Conservation (phyloP, 2,888 invertebrate genomes). For the Chrysodeixis includens region DNA sequence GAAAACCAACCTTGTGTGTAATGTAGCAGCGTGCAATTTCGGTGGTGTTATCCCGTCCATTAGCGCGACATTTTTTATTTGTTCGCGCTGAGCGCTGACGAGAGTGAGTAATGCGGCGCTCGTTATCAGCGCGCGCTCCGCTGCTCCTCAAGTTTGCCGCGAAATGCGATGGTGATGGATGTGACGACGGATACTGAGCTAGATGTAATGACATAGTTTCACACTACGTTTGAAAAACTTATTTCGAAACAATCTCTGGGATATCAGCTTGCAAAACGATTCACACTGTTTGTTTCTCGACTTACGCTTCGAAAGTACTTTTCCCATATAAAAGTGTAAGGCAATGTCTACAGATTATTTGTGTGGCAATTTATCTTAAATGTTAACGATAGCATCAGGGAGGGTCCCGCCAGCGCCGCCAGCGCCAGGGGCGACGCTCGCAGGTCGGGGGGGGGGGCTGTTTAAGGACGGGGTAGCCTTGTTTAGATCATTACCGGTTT, state of each 20-base stretch:
- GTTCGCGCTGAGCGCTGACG: conserved; percentile 5
- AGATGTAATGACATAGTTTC: not conserved
- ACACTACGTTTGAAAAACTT: too few relatives aligned
- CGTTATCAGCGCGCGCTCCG: conserved; percentile 36
- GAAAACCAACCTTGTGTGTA: not conserved
- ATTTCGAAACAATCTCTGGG: too few relatives aligned
- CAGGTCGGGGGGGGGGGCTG: conserved; percentile 7
- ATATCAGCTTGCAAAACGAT: too few relatives aligned
- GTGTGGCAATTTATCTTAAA: conserved; percentile 21
- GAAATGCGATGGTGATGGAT: not conserved
- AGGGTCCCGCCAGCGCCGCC: conserved; percentile 3
- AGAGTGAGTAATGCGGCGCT: conserved; percentile 42
- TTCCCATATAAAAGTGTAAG: too few relatives aligned
- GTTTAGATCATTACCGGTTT: conserved; percentile 2
- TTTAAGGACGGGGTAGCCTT: not conserved
- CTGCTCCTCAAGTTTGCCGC: conserved; percentile 9
- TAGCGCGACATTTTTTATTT: conserved; percentile 30
- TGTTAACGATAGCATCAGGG: conserved; percentile 17
- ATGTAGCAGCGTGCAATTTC: not conserved
- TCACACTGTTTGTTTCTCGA: too few relatives aligned
- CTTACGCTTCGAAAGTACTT: too few relatives aligned
- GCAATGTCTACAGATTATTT: too few relatives aligned
- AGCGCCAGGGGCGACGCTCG: not conserved
- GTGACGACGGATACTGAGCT: not conserved
- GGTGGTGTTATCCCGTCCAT: conserved; percentile 3